Conservation (phyloP, 2,797 vertebrate genomes). For the Pantherophis alleghaniensis region DNA sequence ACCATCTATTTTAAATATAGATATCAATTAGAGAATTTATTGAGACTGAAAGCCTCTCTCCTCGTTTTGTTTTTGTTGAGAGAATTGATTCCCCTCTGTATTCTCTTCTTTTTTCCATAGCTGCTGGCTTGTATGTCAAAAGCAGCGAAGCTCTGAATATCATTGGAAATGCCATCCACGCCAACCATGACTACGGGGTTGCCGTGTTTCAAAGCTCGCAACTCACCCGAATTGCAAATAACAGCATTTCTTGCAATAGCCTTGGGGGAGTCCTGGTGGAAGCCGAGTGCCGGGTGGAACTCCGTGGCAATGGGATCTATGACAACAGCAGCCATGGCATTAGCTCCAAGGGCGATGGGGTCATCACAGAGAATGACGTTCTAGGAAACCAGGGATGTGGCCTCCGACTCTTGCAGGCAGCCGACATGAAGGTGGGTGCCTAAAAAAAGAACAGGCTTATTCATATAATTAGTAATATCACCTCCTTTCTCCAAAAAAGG, state of each 20-base stretch:
- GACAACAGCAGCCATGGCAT: conserved; percentile 84
- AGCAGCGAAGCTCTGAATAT: conserved; percentile 86
- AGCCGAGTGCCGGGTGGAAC: conserved; percentile 83
- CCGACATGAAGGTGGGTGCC: conserved; percentile 82
- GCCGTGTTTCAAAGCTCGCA: conserved; percentile 85
- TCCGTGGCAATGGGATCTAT: conserved; percentile 88
- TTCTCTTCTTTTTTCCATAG: conserved; percentile 59
- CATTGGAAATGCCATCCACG: conserved; percentile 81
- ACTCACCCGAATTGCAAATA: conserved; percentile 81
- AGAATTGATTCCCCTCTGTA: neutral
- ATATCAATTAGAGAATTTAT: no score
- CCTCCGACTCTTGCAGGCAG: conserved; percentile 78
- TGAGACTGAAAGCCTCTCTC: neutral
- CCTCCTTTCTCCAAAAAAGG: neutral
- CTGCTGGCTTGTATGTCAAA: conserved; percentile 87
- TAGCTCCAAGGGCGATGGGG: conserved; percentile 79
- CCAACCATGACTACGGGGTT: conserved; percentile 79
- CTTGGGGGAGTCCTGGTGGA: conserved; percentile 81
- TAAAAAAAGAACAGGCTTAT: neutral
- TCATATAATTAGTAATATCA: neutral
- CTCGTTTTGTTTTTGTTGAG: neutral
- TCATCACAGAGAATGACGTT: conserved; percentile 86
- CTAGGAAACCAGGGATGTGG: conserved; percentile 83
- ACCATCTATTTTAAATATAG: neutral
- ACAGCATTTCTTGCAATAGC: conserved; percentile 85